Conservation (phyloP, 2,113 vertebrate species). For the Calyptommatus sinebrachiatus region DNA sequence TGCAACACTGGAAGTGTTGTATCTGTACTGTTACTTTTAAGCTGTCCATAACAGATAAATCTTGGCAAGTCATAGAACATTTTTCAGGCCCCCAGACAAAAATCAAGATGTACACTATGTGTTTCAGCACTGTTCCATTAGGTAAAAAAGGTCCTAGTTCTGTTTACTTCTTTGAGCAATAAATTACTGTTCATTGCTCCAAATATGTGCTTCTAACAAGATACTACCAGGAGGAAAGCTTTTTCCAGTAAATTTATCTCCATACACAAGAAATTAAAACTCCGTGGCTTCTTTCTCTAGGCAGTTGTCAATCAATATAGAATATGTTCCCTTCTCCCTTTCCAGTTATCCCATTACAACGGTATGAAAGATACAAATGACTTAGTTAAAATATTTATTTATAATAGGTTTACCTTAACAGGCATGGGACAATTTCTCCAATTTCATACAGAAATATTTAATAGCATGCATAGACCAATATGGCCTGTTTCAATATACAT, state of each 20-base stretch:
- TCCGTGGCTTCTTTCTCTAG: neutral
- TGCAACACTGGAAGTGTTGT: too few relatives aligned
- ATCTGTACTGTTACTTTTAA: too few relatives aligned
- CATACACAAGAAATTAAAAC: neutral
- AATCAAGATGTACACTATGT: too few relatives aligned
- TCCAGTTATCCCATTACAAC: too few relatives aligned
- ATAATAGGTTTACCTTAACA: slow-evolving; percentile 79
- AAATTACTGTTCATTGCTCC: neutral
- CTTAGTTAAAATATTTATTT: slow-evolving; percentile 84
- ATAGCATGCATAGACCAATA: slow-evolving; percentile 83
- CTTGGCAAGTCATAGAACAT: too few relatives aligned
- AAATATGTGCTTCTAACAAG: neutral
- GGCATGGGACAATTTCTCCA: slow-evolving; percentile 72
- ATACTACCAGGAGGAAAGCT: neutral
- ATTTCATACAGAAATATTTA: slow-evolving; percentile 94
- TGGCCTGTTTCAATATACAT: slow-evolving; percentile 79
- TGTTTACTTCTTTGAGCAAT: neutral
- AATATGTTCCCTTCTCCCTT: neutral
- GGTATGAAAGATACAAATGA: slow-evolving; percentile 31
- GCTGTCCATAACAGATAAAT: too few relatives aligned
- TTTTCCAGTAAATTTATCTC: neutral
- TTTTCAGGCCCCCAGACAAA: too few relatives aligned
- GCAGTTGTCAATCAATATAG: neutral
- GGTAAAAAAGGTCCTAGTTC: too few relatives aligned
- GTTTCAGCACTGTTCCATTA: too few relatives aligned